Evolutionary conservation across 2,797 vertebrate genomes (phyloP).

Genomic region (Enteromius argenteus): DNA sequence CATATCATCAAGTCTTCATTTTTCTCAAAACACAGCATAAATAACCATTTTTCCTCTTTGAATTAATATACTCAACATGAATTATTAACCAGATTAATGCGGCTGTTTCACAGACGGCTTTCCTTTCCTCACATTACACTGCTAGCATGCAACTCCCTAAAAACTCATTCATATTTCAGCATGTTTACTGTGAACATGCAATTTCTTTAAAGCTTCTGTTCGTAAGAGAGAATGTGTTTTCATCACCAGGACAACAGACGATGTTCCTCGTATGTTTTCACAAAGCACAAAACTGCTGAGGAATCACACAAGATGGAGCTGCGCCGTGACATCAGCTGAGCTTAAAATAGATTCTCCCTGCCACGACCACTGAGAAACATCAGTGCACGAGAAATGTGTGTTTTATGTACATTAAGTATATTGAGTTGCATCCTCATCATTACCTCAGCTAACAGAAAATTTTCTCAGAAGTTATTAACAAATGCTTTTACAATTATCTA

Average conservation of each 20-base stretch:
- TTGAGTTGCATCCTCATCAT: neutral
- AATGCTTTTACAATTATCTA: neutral
- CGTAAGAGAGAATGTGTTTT: conserved; percentile 29
- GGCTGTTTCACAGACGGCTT: neutral
- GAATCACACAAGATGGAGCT: conserved; percentile 12
- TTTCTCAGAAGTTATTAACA: neutral
- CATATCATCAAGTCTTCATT: neutral
- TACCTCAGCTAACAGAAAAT: neutral
- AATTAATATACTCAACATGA: neutral
- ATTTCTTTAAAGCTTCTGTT: conserved; percentile 21
- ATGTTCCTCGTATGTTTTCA: conserved; percentile 33
- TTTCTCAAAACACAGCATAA: neutral
- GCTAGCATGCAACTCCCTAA: neutral
- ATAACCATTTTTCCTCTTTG: neutral
- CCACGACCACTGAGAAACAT: neutral
- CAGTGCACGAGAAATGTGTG: neutral
- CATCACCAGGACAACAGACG: conserved; percentile 31
- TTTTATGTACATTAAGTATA: neutral
- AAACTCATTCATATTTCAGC: conserved; percentile 40
- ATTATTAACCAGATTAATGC: conserved; percentile 6
- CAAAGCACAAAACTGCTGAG: conserved; percentile 52
- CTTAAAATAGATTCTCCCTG: conserved; percentile 47
- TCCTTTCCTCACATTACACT: conserved; percentile 2
- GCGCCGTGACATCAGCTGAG: conserved; percentile 17
- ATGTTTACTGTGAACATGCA: neutral